Conservation (phyloP, 2,888 invertebrate genomes). For the Oscheius onirici region DNA sequence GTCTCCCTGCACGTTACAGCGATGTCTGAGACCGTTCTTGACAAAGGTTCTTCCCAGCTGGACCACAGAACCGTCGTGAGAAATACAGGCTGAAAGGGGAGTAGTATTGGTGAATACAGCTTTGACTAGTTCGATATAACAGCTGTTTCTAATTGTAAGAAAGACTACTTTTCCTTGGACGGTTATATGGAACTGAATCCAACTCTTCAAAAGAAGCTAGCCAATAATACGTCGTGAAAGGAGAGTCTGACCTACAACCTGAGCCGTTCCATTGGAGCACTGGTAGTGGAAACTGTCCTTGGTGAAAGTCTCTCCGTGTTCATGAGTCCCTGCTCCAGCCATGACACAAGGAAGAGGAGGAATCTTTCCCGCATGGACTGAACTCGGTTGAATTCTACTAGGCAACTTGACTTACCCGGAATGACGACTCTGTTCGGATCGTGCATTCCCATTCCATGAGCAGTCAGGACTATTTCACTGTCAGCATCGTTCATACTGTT, state of each 20-base stretch:
- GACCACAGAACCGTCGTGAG: constrained; percentile 68
- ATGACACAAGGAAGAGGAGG: constrained; percentile 68
- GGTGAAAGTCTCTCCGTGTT: constrained; percentile 69
- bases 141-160: no score
- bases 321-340: constrained; percentile 62
- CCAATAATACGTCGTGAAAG: no score
- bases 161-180: no score
- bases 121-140: no score
- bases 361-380: constrained; percentile 57
- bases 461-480: constrained; percentile 54
- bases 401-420: constrained; percentile 47
- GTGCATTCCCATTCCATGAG: constrained; percentile 66
- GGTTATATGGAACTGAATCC: no score
- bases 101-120: no score
- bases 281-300: constrained; percentile 70
- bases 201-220: no score
- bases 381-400: constrained; percentile 13
- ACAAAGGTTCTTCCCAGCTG: constrained; percentile 66
- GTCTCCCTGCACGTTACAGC: constrained; percentile 62
- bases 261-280: constrained; percentile 69
- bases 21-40: constrained; percentile 63
- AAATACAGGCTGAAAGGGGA: constrained; percentile 67
- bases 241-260: constrained; percentile 69
- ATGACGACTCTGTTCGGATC: constrained; percentile 62
- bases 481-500: constrained; percentile 8